These are phyloP conservation scores for Rhaphigaster nebulosa DNA, from an alignment of 2,888 invertebrate genomes.

Conservation along the genomic window DNA sequence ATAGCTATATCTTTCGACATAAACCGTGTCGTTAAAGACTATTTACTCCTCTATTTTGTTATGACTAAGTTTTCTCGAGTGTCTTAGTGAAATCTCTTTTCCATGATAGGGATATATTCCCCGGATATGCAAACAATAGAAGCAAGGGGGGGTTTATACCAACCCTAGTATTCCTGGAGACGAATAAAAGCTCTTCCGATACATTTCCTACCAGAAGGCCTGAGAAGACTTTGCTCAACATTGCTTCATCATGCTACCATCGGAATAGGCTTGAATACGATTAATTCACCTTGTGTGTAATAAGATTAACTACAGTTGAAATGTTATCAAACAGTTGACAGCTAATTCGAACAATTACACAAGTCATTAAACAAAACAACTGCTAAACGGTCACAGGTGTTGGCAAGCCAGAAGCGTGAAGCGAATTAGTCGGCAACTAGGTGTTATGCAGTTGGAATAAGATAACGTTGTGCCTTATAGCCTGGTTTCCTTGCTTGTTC, in stretches of 20 bases:
- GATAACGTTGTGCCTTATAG: too few species aligned
- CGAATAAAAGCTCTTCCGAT: not conserved
- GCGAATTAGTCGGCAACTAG: not conserved
- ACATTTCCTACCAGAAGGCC: not conserved
- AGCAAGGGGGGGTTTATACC: not conserved
- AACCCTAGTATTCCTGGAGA: not conserved
- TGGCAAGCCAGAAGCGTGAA: not conserved
- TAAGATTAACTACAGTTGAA: not conserved
- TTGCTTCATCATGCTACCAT: not conserved
- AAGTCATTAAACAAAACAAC: not conserved
- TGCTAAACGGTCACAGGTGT: not conserved
- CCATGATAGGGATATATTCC: not conserved
- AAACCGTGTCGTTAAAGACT: not conserved
- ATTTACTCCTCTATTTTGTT: not conserved
- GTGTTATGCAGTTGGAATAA: not conserved
- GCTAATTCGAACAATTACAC: not conserved
- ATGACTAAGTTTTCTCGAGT: not conserved
- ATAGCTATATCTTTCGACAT: not conserved
- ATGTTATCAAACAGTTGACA: not conserved
- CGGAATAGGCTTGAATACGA: not conserved
- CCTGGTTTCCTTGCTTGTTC: not conserved
- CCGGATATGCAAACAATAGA: not conserved
- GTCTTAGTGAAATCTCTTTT: too few species aligned
- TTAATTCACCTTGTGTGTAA: not conserved
- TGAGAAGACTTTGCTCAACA: too few species aligned